phyloP scores from a whole-genome alignment of 2,888 invertebrate species.

The Adela reaumurella region DNA sequence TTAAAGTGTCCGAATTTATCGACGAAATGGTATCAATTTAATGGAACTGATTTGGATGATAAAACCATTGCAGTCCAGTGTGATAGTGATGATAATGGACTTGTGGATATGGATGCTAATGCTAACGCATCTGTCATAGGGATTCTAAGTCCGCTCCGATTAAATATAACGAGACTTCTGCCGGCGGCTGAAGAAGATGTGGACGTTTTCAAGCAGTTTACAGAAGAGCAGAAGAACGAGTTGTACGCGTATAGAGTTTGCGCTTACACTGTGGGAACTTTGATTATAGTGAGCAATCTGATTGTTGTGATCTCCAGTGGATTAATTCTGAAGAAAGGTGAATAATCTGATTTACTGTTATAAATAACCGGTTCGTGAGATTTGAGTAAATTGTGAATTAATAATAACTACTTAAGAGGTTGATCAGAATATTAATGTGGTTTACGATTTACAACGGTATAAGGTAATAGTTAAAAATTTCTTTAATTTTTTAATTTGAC shows the following conservation, averaged over 20 bases:
- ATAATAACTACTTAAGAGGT: too few species aligned
- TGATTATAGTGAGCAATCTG: constrained; percentile 58
- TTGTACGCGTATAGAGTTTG: constrained; percentile 48
- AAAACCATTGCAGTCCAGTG: too few species aligned
- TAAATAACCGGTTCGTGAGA: too few species aligned
- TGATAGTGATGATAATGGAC: too few species aligned
- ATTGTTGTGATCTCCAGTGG: constrained; percentile 65
- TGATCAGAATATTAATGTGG: too few species aligned
- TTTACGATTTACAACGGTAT: too few species aligned
- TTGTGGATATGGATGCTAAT: neutral
- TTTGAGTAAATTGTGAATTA: too few species aligned
- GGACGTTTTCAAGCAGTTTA: neutral
- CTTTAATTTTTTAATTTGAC: too few species aligned
- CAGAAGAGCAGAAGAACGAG: constrained; percentile 26
- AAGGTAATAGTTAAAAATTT: too few species aligned
- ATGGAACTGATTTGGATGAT: too few species aligned
- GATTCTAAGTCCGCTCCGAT: neutral
- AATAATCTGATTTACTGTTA: constrained; percentile 11
- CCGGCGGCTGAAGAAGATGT: neutral
- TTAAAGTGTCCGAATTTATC: too few species aligned
- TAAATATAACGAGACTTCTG: neutral
- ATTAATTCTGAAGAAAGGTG: constrained; percentile 60
- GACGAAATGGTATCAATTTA: too few species aligned
- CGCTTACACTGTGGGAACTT: constrained; percentile 50
- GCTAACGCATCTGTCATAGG: neutral